These are phyloP conservation scores for Hemiprocne comata DNA, from an alignment of 2,113 vertebrate genomes.

Conservation along the genomic window DNA sequence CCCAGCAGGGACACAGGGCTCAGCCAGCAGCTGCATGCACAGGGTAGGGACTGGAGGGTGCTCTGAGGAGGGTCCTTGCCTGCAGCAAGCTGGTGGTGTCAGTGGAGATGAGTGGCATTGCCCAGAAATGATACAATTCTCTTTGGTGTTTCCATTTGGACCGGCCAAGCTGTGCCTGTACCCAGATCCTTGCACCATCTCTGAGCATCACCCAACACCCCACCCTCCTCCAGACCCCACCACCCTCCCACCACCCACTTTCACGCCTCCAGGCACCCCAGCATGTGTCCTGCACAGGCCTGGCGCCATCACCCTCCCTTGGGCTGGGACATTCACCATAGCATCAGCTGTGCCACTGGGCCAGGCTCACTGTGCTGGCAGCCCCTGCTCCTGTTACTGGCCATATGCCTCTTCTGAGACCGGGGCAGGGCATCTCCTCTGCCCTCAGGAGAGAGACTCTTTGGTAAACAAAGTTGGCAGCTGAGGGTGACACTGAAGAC, in stretches of 20 bases:
- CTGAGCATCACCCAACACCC: background rate
- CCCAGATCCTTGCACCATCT: background rate
- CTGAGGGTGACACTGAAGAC: background rate
- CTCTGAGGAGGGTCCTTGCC: background rate
- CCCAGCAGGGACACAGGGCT: background rate
- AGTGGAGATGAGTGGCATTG: background rate
- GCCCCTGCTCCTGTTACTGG: background rate
- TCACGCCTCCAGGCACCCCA: background rate
- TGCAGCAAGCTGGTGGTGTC: background rate
- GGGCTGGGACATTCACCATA: background rate
- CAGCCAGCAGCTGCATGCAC: rapidly evolving
- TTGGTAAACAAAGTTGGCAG: background rate
- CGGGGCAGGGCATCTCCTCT: background rate
- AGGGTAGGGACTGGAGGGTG: rapidly evolving
- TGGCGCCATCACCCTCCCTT: background rate
- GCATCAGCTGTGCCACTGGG: background rate
- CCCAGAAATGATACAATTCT: background rate
- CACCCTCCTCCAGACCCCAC: background rate
- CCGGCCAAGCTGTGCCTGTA: background rate
- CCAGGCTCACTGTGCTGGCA: background rate
- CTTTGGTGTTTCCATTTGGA: background rate
- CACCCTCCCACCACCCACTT: background rate
- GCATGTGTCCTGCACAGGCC: background rate
- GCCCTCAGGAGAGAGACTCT: background rate
- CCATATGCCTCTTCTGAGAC: background rate